Conservation (phyloP, 2,888 invertebrate species). For the Aphrophora alni region DNA sequence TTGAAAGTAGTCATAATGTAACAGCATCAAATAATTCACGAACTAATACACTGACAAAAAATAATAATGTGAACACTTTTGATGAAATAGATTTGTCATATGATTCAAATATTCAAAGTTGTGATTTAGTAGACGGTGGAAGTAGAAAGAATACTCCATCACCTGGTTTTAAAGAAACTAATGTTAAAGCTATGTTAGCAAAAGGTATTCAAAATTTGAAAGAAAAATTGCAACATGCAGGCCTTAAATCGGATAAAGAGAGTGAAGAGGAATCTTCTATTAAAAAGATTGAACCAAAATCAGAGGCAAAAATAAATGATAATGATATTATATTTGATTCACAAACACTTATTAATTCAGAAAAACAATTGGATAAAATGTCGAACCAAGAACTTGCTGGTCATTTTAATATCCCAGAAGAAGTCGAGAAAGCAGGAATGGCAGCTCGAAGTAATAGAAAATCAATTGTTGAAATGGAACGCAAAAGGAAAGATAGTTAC, state of each 20-base stretch:
- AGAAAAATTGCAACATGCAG: constrained; percentile 57
- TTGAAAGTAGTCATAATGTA: constrained; percentile 45
- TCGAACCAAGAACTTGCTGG: neutral
- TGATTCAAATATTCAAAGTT: constrained; percentile 40
- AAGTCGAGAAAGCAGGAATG: constrained; percentile 74
- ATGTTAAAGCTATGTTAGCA: constrained; percentile 52
- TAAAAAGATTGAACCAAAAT: constrained; percentile 19
- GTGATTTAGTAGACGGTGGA: constrained; percentile 17
- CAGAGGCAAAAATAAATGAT: neutral
- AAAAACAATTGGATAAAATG: neutral
- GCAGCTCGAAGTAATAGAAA: constrained; percentile 72
- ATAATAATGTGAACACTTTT: constrained; percentile 42
- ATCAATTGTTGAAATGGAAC: constrained; percentile 56
- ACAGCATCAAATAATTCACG: constrained; percentile 29
- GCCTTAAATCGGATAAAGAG: constrained; percentile 33
- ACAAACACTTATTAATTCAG: neutral
- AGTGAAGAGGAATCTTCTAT: constrained; percentile 50
- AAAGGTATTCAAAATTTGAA: constrained; percentile 57
- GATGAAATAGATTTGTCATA: constrained; percentile 49
- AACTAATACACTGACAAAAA: constrained; percentile 18
- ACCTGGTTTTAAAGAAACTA: constrained; percentile 47
- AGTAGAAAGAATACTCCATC: constrained; percentile 41
- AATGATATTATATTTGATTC: neutral
- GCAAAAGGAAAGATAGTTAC: constrained; percentile 43
- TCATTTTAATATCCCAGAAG: constrained; percentile 61